These are phyloP conservation scores for Phallusia fumigata DNA, from an alignment of 23 tunicate species.

Conservation along the genomic window DNA sequence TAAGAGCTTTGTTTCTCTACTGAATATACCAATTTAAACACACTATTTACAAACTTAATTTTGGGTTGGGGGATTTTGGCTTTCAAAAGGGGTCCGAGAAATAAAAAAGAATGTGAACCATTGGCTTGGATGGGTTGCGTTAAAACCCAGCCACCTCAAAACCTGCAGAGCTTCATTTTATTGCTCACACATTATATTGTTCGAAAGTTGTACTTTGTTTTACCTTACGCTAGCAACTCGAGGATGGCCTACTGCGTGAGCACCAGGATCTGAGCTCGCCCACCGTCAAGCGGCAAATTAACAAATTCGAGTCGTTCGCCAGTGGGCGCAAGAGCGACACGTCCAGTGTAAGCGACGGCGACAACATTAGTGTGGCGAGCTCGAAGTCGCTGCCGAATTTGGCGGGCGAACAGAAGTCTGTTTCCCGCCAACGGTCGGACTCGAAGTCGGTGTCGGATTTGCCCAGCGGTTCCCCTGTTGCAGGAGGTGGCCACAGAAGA, in stretches of 20 bases:
- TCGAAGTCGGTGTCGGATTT: neutral
- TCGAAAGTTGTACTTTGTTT: no score
- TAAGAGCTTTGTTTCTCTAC: no score
- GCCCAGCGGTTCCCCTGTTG: neutral
- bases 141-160: no score
- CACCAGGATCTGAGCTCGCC: neutral
- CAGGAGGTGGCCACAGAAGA: slow-evolving; percentile 17
- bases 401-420: neutral
- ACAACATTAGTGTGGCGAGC: neutral
- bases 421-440: neutral
- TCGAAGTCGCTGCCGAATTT: slow-evolving; percentile 3
- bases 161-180: no score
- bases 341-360: neutral
- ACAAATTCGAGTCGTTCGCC: neutral
- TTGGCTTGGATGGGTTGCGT: no score
- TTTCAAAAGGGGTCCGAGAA: no score
- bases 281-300: neutral
- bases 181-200: no score
- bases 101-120: no score
- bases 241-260: slow-evolving; percentile 15
- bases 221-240: slow-evolving; percentile 19
- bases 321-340: neutral
- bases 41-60: no score
- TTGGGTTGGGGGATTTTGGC: no score
- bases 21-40: no score